Evolutionary conservation across 2,113 vertebrate genomes (phyloP).

Genomic region (Axis porcinus): DNA sequence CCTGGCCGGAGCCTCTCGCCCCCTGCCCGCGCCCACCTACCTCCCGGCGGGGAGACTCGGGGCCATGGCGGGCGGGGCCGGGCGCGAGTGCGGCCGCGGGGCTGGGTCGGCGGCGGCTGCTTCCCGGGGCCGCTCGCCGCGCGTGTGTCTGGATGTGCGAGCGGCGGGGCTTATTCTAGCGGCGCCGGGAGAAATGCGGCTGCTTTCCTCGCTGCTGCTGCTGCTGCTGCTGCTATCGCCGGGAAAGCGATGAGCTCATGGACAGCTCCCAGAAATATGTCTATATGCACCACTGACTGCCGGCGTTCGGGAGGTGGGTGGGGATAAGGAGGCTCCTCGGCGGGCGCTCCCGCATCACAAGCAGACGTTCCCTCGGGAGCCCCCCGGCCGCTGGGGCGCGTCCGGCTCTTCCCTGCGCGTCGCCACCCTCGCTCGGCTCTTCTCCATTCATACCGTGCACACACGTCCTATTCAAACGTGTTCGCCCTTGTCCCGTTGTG

Average conservation of each 20-base stretch:
- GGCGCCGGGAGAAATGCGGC: neutral
- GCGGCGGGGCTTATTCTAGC: neutral
- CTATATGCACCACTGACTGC: constrained; percentile 54
- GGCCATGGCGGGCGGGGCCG: neutral
- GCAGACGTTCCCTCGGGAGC: neutral
- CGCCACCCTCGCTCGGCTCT: neutral
- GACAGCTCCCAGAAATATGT: constrained; percentile 74
- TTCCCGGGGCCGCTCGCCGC: neutral
- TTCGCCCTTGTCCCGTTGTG: neutral
- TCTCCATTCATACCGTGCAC: neutral
- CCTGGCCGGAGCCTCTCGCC: neutral
- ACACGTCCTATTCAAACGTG: neutral
- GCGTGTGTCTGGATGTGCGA: neutral
- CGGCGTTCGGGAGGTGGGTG: constrained; percentile 39
- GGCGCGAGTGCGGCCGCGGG: neutral
- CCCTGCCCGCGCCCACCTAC: neutral
- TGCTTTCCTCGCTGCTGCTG: neutral
- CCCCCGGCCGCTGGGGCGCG: neutral
- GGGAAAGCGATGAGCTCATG: constrained; percentile 75
- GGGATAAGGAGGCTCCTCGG: neutral
- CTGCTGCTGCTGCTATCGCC: neutral
- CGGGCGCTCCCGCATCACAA: constrained; percentile 40
- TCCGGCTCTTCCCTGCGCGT: neutral
- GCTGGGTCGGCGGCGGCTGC: neutral
- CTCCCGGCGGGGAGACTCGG: neutral